These are phyloP conservation scores for Nephotettix cincticeps DNA, from an alignment of 1,140 invertebrate species.

Conservation along the genomic window DNA sequence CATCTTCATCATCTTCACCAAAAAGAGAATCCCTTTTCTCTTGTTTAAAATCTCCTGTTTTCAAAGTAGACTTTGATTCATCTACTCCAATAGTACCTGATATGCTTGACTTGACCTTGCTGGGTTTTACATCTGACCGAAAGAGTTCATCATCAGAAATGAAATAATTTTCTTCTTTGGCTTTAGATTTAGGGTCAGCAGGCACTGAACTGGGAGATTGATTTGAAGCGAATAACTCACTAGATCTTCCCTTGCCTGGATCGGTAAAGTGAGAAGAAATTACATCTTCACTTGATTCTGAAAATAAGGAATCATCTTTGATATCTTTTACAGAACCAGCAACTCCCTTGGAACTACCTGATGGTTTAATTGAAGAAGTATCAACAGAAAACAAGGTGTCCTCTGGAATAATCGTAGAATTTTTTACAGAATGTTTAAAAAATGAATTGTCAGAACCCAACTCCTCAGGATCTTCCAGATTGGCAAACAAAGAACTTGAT, in stretches of 20 bases:
- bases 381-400: not conserved
- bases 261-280: not conserved
- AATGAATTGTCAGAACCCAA: not conserved
- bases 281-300: not conserved
- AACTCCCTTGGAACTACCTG: not conserved
- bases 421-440: not conserved
- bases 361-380: not conserved
- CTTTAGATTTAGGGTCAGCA: no score
- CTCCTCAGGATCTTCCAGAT: not conserved
- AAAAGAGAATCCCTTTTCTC: not conserved
- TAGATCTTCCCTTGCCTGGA: not conserved
- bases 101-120: not conserved
- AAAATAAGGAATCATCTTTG: not conserved
- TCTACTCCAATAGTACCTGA: not conserved
- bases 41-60: no score
- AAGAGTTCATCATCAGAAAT: not conserved
- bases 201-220: no score
- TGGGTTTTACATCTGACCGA: not conserved
- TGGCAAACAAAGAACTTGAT: no score
- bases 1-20: not conserved
- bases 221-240: not conserved
- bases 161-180: not conserved
- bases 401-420: not conserved
- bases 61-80: not conserved
- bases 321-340: not conserved